Evolutionary conservation across 2,888 invertebrate genomes (phyloP), one percentile per base, ranked within the genome.

Genomic region (Sesamia inferens): DNA sequence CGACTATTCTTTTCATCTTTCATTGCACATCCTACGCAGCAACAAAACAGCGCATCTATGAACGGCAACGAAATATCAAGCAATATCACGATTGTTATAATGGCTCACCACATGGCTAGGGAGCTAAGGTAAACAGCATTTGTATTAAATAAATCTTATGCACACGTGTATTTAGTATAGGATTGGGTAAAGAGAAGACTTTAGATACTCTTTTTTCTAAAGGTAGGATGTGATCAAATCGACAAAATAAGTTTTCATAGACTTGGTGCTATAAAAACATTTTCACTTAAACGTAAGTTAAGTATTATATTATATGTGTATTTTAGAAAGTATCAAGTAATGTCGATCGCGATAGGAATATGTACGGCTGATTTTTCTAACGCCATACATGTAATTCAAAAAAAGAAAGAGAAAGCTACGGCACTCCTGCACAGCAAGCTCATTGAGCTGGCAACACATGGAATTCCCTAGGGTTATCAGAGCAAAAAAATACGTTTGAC

Each of bases 251-350:
- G 39, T 42, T 63, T 51, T 59, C 64, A 70, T 31, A 61, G 64
- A 64, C 77, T 70, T 77, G 76, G 75, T 75, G 75, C 75, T 75
- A 31, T 31, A 65, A 76, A 51, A 48, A 68, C 76, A 76, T 76
- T 62, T 31, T 76, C 55, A 57, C 55, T 10, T 68, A 76, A 10
- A 51, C 7, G 3, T 75, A 68, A 48, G 24, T 24, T 59, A 51
- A 24, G 24, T n/a, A 58, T 55, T n/a, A 44, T 13, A 67, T 58
- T 58, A 58, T 47, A 66, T 39, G 6, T 57, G 31, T 61, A 71
- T 70, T 59, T 70, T 70, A 31, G n/a, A 47, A 16, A 61, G 16
- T 11, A 55, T 61, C 5, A 13, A 55, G 19, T 48, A n/a, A 55
- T 55, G 54, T 31, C n/a, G n/a, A 71, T 68, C 24, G n/a, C 61